phyloP scores from a whole-genome alignment of 2,888 invertebrate species.

The Caenorhabditis zanzibari region DNA sequence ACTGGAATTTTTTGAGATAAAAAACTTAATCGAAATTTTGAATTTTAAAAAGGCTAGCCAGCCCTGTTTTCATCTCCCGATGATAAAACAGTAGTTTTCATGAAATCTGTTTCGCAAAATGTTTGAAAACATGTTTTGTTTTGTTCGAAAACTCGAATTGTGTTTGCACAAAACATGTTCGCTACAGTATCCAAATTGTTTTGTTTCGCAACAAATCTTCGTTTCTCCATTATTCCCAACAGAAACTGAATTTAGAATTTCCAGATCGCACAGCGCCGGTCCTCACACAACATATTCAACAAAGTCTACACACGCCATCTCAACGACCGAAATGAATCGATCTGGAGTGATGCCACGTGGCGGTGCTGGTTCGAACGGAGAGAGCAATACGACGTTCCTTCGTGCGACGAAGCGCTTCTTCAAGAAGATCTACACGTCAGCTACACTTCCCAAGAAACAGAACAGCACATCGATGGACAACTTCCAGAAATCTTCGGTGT shows the following conservation, averaged over 20 bases:
- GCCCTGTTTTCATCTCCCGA: no score
- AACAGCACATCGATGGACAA: conserved; percentile 60
- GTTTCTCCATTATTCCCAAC: neutral
- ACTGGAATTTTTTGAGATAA: neutral
- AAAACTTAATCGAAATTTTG: neutral
- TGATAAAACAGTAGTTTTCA: no score
- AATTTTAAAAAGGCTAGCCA: no score
- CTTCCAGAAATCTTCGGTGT: conserved; percentile 58
- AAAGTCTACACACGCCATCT: conserved; percentile 56
- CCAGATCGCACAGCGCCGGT: conserved; percentile 73
- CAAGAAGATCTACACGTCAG: conserved; percentile 80
- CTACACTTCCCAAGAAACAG: conserved; percentile 78
- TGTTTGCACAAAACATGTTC: no score
- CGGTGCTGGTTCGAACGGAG: conserved; percentile 18
- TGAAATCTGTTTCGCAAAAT: no score
- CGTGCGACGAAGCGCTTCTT: conserved; percentile 81
- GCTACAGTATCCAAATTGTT: no score
- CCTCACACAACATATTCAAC: conserved; percentile 69
- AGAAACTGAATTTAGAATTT: conserved; percentile 11
- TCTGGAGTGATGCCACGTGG: conserved; percentile 52
- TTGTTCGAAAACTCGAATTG: no score
- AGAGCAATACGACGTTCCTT: conserved; percentile 69
- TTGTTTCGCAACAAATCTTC: no score
- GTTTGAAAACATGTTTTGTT: no score
- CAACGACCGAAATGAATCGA: conserved; percentile 70